phyloP scores from a whole-genome alignment of 2,797 vertebrate genomes.

The Xyrichtys novacula region DNA sequence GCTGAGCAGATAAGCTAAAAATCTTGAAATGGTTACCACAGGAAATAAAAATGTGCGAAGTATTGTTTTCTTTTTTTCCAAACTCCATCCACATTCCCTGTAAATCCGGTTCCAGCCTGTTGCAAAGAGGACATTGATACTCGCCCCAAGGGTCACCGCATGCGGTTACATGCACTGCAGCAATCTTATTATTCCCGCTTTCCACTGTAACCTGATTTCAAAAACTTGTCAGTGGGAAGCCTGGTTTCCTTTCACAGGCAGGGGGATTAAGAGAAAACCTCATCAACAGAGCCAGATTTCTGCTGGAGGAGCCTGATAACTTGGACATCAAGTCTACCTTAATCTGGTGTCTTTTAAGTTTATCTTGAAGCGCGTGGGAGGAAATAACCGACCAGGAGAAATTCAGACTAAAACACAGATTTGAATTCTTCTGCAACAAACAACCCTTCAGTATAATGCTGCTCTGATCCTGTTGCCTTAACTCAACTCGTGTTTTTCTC shows the following conservation, averaged over 20 bases:
- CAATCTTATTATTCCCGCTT: constrained; percentile 49
- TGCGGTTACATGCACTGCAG: constrained; percentile 17
- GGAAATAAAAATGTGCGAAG: constrained; percentile 29
- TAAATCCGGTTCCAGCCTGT: constrained; percentile 19
- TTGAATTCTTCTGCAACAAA: too few relatives aligned
- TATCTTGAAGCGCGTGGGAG: neutral
- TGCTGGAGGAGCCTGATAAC: constrained; percentile 19
- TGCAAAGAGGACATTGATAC: constrained; percentile 16
- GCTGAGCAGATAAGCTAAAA: constrained; percentile 35
- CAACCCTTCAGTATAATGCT: too few relatives aligned
- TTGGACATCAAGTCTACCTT: neutral
- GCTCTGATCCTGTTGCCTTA: neutral
- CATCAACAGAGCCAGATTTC: constrained; percentile 12
- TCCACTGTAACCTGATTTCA: constrained; percentile 46
- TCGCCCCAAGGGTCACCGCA: constrained; percentile 29
- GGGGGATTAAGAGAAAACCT: constrained; percentile 43
- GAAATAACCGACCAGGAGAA: neutral
- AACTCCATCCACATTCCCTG: constrained; percentile 29
- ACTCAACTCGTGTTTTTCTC: too few relatives aligned
- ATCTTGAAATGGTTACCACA: constrained; percentile 17
- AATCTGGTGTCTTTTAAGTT: neutral
- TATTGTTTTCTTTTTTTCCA: constrained; percentile 18
- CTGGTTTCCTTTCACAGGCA: constrained; percentile 39
- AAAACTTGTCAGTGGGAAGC: constrained; percentile 23
- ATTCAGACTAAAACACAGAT: too few relatives aligned